Conservation (phyloP, 2,888 invertebrate species). For the Cephalotes varians region DNA sequence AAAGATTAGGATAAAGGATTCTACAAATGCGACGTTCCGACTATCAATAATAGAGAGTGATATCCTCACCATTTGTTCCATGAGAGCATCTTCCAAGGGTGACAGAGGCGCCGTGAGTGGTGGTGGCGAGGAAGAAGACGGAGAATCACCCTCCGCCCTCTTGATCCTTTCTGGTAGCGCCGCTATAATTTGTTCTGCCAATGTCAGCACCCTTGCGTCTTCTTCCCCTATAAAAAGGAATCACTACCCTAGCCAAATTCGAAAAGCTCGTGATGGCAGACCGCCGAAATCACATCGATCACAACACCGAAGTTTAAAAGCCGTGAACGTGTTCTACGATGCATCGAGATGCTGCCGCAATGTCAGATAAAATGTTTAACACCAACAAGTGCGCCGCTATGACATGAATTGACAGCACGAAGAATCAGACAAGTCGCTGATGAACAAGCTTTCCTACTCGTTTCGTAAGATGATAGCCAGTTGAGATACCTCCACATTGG, state of each 20-base stretch:
- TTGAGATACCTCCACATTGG: slow-evolving; percentile 45
- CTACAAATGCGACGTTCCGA: not conserved
- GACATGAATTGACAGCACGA: slow-evolving; percentile 22
- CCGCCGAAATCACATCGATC: slow-evolving; percentile 77
- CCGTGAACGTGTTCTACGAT: slow-evolving; percentile 67
- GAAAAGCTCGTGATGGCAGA: slow-evolving; percentile 67
- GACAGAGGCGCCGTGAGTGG: slow-evolving; percentile 82
- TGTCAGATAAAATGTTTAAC: slow-evolving; percentile 38
- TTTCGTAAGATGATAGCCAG: not conserved
- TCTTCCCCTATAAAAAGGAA: slow-evolving; percentile 92
- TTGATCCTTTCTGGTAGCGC: slow-evolving; percentile 99
- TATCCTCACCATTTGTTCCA: slow-evolving; percentile 86
- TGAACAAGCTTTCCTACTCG: slow-evolving; percentile 11
- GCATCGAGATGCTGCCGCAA: slow-evolving; percentile 51
- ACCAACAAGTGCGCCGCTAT: slow-evolving; percentile 39
- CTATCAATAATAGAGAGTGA: not conserved
- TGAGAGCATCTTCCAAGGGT: slow-evolving; percentile 83
- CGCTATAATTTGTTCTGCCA: slow-evolving; percentile 99
- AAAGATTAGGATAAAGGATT: not conserved
- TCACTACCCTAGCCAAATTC: slow-evolving; percentile 80
- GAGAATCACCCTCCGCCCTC: slow-evolving; percentile 86
- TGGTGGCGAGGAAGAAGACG: slow-evolving; percentile 85
- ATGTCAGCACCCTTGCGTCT: slow-evolving; percentile 95
- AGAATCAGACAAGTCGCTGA: slow-evolving; percentile 11
- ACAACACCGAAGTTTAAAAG: slow-evolving; percentile 78